Evolutionary conservation across 2,888 invertebrate genomes (phyloP).

Genomic region (Tetranychus truncatus): DNA sequence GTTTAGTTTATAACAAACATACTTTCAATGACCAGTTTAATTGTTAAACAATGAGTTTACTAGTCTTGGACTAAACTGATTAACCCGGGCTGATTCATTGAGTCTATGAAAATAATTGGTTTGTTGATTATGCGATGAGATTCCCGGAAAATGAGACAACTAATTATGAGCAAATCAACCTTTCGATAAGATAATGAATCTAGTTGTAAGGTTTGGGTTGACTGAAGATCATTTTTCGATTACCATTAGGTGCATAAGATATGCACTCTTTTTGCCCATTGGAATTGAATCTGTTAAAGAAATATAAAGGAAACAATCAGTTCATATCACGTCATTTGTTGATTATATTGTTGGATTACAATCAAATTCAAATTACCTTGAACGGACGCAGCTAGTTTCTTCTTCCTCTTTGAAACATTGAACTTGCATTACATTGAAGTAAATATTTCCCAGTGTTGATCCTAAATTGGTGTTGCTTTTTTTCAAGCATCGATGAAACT

Average conservation of each 20-base stretch:
- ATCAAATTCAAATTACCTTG: background rate
- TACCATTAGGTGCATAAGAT: background rate
- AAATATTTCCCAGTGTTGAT: background rate
- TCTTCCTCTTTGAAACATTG: conserved; percentile 7
- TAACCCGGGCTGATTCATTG: too few species aligned
- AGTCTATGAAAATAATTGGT: too few species aligned
- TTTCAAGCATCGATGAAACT: background rate
- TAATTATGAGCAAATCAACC: background rate
- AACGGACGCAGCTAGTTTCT: background rate
- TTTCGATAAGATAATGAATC: background rate
- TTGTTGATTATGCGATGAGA: too few species aligned
- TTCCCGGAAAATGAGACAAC: background rate
- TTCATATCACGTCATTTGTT: background rate
- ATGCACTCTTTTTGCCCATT: background rate
- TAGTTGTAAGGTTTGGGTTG: conserved; percentile 1
- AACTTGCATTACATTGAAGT: background rate
- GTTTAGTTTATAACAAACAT: too few species aligned
- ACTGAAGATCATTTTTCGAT: background rate
- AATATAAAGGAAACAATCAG: background rate
- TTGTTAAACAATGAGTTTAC: too few species aligned
- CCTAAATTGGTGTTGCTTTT: background rate
- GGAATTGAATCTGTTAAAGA: background rate
- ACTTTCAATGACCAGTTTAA: too few species aligned
- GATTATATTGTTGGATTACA: background rate
- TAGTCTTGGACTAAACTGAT: too few species aligned